Evolutionary conservation across 2,113 vertebrate species (phyloP), one percentile per base, ranked within the genome.

Genomic region (Bos indicus): DNA sequence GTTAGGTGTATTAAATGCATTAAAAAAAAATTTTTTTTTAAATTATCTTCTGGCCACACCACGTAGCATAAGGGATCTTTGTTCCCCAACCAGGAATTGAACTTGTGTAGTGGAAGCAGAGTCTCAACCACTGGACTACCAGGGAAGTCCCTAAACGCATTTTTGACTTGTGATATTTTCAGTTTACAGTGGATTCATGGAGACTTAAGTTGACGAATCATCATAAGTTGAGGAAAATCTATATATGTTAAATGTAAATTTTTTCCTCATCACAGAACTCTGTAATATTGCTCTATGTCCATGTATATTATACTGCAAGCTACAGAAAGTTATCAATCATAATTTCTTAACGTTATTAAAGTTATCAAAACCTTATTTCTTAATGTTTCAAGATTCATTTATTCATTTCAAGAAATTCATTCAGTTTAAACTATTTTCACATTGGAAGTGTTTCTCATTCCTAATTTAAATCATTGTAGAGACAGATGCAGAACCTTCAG

Each of bases 371-470:
- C 36, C n/a, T 90, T 43, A 71, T 82, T 92, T 93, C 54, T 87
- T 90, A 96, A 46, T 82, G 56, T 90, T 90, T 96, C 46, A 64
- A 82, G 46, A 62, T 92, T 60, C 14, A 28, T 81, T 85, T 48
- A 40, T 74, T 74, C 67, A 40, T 74, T 74, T 74, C n/a, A 74
- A 94, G 62, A 64, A 88, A 94, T 52, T 84, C 23, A 59, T 92
- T 96, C 33, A 14, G 59, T 82, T 86, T 93, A 56, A 82, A 96
- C 56, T 88, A 57, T 91, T 96, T 91, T 93, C 57, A 23, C 56
- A 0, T 57, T 94, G 40, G 36, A 84, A 87, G 10, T n/a, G 33
- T 87, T 93, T 94, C 57, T 89, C 13, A 67, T 3, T 97, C 15
- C 48, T 88, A 78, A 77, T 91, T 62, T 83, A 64, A 90, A 54